A percentile compares a stretch with the other conserved stretches of the same genome.
Conservation (phyloP, 2,797 vertebrate genomes). For the Acrossocheilus wenchowensis region DNA sequence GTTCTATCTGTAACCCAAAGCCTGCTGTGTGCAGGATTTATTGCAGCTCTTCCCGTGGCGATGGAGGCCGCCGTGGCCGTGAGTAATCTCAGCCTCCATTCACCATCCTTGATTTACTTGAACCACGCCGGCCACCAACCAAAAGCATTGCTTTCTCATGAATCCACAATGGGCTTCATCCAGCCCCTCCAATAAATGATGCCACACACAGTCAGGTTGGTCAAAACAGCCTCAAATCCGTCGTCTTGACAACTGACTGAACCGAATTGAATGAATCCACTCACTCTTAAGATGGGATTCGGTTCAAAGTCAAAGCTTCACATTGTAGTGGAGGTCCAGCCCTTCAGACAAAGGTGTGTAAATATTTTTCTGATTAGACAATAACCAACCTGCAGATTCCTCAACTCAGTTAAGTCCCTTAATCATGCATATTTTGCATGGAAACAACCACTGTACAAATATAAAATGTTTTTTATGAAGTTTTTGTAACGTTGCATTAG, state of each 20-base stretch:
- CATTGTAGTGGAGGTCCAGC: not conserved
- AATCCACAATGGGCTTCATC: conserved; percentile 62
- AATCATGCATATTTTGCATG: too few relatives aligned
- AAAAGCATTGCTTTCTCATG: conserved; percentile 60
- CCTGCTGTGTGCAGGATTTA: not conserved
- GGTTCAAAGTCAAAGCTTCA: not conserved
- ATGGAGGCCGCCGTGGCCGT: not conserved
- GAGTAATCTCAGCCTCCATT: conserved; percentile 38
- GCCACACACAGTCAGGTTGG: conserved; percentile 63
- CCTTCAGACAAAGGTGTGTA: not conserved
- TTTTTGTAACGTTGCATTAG: too few relatives aligned
- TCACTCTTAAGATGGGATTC: not conserved
- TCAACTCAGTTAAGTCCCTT: not conserved
- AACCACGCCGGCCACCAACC: conserved; percentile 57
- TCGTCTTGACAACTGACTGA: conserved; percentile 55
- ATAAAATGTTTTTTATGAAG: too few relatives aligned
- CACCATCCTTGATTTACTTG: conserved; percentile 66
- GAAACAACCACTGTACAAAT: too few relatives aligned
- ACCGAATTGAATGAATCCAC: not conserved
- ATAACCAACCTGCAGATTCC: not conserved
- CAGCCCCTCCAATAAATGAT: conserved; percentile 59
- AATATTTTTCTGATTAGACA: not conserved
- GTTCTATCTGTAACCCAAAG: not conserved
- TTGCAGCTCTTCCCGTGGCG: not conserved
- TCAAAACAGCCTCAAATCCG: conserved; percentile 58